Evolutionary conservation across 2,797 vertebrate species (phyloP).

Genomic region (Tarsius wallacei): DNA sequence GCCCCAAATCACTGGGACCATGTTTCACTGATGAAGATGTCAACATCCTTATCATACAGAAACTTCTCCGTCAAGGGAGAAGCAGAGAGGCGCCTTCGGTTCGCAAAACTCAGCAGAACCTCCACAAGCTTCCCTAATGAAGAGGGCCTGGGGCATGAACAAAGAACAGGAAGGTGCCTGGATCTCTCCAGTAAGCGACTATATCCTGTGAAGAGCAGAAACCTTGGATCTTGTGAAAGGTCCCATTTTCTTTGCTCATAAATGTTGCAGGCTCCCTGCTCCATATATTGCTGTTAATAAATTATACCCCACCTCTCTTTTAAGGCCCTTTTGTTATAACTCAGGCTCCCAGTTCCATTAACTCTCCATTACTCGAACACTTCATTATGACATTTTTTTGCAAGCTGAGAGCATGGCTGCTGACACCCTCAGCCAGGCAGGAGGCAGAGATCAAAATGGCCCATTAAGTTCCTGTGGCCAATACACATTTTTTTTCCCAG

Average conservation of each 20-base stretch:
- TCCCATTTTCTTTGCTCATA: slow-evolving; percentile 90
- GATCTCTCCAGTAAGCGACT: not conserved
- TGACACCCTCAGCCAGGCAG: slow-evolving; percentile 84
- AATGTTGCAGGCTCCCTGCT: slow-evolving; percentile 89
- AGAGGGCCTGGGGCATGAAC: not conserved
- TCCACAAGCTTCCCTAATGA: not conserved
- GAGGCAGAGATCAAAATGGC: slow-evolving; percentile 86
- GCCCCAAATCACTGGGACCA: no score
- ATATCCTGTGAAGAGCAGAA: not conserved
- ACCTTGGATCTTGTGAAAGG: slow-evolving; percentile 69
- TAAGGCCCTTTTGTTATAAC: slow-evolving; percentile 90
- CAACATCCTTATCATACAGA: not conserved
- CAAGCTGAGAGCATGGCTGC: slow-evolving; percentile 73
- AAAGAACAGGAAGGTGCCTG: not conserved
- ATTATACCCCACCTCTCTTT: slow-evolving; percentile 89
- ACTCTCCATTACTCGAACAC: slow-evolving; percentile 90
- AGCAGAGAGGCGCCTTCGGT: fast-evolving
- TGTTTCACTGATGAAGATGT: not conserved
- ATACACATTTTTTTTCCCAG: slow-evolving; percentile 36
- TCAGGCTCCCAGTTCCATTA: slow-evolving; percentile 89
- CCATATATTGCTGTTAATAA: slow-evolving; percentile 89
- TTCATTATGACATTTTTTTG: slow-evolving; percentile 87
- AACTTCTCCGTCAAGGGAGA: not conserved
- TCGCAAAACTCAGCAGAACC: not conserved
- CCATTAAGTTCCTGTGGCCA: slow-evolving; percentile 83